Evolutionary conservation across 2,888 invertebrate species (phyloP).

Genomic region (Andrena minutula): DNA sequence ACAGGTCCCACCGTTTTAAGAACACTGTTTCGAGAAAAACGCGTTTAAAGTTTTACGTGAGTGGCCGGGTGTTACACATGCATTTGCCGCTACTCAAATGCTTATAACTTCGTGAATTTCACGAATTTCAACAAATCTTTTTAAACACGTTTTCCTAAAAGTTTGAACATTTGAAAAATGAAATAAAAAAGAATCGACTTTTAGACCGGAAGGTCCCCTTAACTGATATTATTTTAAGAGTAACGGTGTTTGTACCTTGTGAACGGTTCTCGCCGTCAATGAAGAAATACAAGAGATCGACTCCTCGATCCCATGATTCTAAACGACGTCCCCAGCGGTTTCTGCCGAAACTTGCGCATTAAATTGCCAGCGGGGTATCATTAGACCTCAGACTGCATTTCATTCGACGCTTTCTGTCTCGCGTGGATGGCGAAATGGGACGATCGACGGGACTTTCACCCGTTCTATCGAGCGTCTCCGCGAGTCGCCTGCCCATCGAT

Average conservation of each 20-base stretch:
- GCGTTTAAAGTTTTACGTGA: too few relatives aligned
- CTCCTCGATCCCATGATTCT: neutral
- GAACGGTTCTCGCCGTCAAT: constrained; percentile 7
- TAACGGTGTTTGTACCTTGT: neutral
- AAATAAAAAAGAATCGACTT: too few relatives aligned
- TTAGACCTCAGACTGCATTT: constrained; percentile 1
- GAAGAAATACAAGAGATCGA: neutral
- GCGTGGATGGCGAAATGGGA: constrained; percentile 6
- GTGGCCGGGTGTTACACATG: too few relatives aligned
- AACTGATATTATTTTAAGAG: constrained; percentile 15
- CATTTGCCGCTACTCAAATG: too few relatives aligned
- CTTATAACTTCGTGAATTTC: too few relatives aligned
- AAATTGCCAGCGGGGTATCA: constrained; percentile 20
- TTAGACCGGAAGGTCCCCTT: too few relatives aligned
- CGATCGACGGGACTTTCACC: constrained; percentile 30
- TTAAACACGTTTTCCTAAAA: too few relatives aligned
- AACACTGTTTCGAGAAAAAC: too few relatives aligned
- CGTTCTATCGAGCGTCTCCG: constrained; percentile 8
- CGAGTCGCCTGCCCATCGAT: neutral
- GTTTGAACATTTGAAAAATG: too few relatives aligned
- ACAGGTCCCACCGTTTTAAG: too few relatives aligned
- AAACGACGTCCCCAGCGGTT: neutral
- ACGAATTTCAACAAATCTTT: too few relatives aligned
- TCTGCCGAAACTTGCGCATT: constrained; percentile 16
- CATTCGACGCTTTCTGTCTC: neutral